Conservation (phyloP, 2,888 invertebrate species). For the Allolobophora icterica region DNA sequence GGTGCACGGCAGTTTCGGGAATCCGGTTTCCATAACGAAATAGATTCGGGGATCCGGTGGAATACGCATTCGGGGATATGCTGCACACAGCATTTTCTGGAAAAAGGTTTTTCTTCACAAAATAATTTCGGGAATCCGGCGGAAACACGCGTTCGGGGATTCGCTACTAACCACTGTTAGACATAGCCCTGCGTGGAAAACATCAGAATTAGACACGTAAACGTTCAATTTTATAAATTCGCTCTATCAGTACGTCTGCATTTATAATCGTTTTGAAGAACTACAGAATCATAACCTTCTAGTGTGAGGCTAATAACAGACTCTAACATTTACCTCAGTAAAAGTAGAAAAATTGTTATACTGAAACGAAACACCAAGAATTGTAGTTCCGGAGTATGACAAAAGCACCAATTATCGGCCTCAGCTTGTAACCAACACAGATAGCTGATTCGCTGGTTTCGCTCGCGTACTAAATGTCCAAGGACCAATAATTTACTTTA, state of each 20-base stretch:
- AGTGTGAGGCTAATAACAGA: neutral
- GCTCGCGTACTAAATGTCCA: no score
- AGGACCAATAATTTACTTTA: no score
- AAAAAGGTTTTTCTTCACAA: no score
- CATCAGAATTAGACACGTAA: neutral
- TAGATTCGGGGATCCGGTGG: no score
- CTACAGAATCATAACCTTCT: neutral
- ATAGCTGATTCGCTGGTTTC: neutral
- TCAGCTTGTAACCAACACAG: neutral
- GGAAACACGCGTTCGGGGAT: no score
- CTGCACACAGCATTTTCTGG: no score
- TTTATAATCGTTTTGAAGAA: neutral
- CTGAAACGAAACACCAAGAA: neutral
- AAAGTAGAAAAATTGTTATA: neutral
- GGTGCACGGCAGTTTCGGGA: no score
- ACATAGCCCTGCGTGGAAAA: neutral
- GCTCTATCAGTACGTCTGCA: neutral
- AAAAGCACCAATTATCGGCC: slow-evolving; percentile 3
- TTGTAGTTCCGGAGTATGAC: slow-evolving; percentile 2
- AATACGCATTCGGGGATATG: no score
- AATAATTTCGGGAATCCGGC: no score
- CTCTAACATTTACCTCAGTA: neutral
- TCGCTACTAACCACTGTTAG: neutral
- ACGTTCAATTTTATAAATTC: neutral
- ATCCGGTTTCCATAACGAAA: no score